Evolutionary conservation across 2,797 vertebrate genomes (phyloP).

Genomic region (Acanthurus tractus): DNA sequence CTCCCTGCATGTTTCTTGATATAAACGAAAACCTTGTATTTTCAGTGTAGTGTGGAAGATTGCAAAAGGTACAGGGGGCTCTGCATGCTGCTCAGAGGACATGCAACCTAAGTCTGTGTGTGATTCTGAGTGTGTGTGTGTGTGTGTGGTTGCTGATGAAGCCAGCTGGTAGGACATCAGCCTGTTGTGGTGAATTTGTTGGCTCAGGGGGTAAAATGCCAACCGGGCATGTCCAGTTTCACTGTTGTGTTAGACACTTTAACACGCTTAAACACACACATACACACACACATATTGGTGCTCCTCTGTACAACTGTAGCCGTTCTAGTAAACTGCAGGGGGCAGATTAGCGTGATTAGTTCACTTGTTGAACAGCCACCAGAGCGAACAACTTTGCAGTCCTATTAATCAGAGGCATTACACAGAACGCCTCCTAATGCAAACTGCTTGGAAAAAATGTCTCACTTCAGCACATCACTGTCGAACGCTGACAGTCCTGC

Average conservation of each 20-base stretch:
- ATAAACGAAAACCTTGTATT: no score
- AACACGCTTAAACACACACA: slow-evolving; percentile 28
- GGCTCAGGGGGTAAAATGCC: slow-evolving; percentile 1
- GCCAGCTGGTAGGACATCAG: slow-evolving; percentile 63
- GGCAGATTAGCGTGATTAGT: slow-evolving; percentile 74
- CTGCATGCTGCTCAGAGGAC: no score
- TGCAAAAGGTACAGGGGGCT: no score
- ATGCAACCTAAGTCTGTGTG: neutral
- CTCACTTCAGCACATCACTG: slow-evolving; percentile 49
- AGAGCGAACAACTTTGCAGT: slow-evolving; percentile 36
- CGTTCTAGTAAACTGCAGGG: slow-evolving; percentile 61
- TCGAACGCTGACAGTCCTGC: slow-evolving; percentile 37
- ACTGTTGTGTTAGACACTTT: slow-evolving; percentile 53
- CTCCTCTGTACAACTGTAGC: slow-evolving; percentile 42
- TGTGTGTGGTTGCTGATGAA: slow-evolving; percentile 7
- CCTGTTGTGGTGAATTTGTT: slow-evolving; percentile 55
- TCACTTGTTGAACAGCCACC: slow-evolving; percentile 68
- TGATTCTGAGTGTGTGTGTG: no score
- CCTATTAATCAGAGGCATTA: slow-evolving; percentile 52
- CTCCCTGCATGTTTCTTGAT: no score
- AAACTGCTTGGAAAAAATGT: slow-evolving; percentile 28
- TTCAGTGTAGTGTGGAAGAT: no score
- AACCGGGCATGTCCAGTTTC: slow-evolving; percentile 30
- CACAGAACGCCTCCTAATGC: slow-evolving; percentile 30
- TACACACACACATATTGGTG: slow-evolving; percentile 19